Percentiles rank a stretch among this genome's conserved stretches.
Evolutionary conservation across 2,113 vertebrate genomes (phyloP).

Genomic region (Ariopsis seemanni): DNA sequence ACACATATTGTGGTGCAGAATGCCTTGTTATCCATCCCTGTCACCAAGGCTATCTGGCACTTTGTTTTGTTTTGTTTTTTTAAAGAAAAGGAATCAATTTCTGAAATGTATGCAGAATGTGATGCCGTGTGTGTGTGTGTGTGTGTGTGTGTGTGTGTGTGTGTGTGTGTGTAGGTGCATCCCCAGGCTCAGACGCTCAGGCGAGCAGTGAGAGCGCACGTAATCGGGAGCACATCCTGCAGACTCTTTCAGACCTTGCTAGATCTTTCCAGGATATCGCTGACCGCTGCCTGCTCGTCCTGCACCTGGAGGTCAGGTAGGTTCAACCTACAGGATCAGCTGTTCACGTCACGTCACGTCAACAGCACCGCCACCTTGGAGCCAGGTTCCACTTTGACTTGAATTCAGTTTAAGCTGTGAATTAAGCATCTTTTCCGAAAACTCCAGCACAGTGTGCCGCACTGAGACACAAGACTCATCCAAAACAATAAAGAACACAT

Average conservation of each 20-base stretch:
- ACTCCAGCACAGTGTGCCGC: not conserved
- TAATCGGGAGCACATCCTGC: conserved; percentile 90
- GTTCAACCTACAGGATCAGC: conserved; percentile 23
- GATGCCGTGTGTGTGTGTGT: not conserved
- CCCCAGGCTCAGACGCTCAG: conserved; percentile 82
- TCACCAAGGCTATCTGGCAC: not conserved
- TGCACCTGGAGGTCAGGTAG: conserved; percentile 97
- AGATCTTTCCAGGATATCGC: conserved; percentile 95
- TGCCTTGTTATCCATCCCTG: not conserved
- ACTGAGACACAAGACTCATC: not conserved
- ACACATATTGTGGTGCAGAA: conserved; percentile 23
- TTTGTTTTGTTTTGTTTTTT: not conserved
- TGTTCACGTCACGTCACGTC: not conserved
- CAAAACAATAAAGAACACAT: not conserved
- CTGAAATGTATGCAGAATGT: not conserved
- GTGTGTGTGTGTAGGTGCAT: conserved; percentile 68
- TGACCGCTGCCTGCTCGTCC: conserved; percentile 89
- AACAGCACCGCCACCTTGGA: not conserved
- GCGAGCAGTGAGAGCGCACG: conserved; percentile 76
- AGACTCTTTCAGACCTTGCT: conserved; percentile 87
- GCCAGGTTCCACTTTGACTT: not conserved
- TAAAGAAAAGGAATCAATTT: not conserved
- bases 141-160: conserved; percentile 34
- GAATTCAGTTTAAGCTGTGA: not conserved
- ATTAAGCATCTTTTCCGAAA: not conserved